phyloP scores from a whole-genome alignment of 2,113 vertebrate species.

The Aldabrachelys gigantea region DNA sequence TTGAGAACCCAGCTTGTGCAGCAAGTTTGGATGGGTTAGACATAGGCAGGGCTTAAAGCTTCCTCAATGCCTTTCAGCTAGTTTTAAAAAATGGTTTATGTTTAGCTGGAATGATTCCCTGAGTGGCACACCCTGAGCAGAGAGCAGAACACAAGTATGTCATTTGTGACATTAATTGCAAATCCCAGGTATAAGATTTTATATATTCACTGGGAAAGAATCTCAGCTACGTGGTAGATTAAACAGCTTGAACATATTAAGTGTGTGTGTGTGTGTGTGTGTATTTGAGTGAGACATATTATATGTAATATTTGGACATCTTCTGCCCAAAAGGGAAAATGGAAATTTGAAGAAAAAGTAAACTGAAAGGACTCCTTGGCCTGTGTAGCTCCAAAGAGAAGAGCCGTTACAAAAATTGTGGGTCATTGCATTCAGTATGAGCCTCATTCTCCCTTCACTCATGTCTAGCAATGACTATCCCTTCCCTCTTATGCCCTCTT shows the following conservation, averaged over 20 bases:
- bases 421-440: constrained; percentile 12
- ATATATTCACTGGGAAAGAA: constrained; percentile 75
- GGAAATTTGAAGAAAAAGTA: constrained; percentile 39
- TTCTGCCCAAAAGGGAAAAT: constrained; percentile 56
- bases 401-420: constrained; percentile 24
- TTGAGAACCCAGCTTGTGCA: constrained; percentile 4
- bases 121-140: constrained; percentile 65
- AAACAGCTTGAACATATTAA: constrained; percentile 65
- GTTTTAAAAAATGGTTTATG: constrained; percentile 65
- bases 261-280: neutral
- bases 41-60: constrained; percentile 51
- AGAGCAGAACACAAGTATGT: constrained; percentile 38
- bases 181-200: constrained; percentile 74
- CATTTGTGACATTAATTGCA: constrained; percentile 74
- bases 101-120: constrained; percentile 47
- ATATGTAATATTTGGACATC: neutral
- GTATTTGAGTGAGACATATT: neutral
- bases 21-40: constrained; percentile 55
- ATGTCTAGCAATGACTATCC: neutral
- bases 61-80: constrained; percentile 67
- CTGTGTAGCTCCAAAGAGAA: constrained; percentile 37
- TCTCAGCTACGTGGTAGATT: constrained; percentile 72
- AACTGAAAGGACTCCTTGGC: constrained; percentile 4
- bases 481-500: neutral
- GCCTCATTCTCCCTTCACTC: neutral